Evolutionary conservation across 2,888 invertebrate genomes (phyloP).

Genomic region (Elmis aenea): DNA sequence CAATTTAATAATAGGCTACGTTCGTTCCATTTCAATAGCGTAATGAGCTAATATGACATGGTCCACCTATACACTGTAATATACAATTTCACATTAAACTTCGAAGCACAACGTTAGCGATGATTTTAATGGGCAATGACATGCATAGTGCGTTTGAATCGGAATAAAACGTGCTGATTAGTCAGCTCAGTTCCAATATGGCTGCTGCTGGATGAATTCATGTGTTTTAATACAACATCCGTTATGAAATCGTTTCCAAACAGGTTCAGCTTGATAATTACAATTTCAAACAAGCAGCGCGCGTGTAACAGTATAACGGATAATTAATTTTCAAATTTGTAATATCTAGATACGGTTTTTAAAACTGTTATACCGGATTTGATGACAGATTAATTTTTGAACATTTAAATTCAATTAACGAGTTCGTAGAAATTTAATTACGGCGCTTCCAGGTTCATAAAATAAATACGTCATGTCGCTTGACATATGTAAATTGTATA

Average conservation of each 20-base stretch:
- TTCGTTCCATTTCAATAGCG: conserved; percentile 15
- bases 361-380: too few relatives aligned
- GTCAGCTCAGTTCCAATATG: conserved; percentile 38
- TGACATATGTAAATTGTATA: too few relatives aligned
- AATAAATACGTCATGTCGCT: too few relatives aligned
- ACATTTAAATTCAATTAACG: too few relatives aligned
- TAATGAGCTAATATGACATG: conserved; percentile 25
- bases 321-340: neutral
- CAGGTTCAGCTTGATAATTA: conserved; percentile 38
- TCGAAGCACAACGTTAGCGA: conserved; percentile 37
- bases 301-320: neutral
- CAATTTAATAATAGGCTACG: conserved; percentile 11
- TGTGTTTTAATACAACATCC: conserved; percentile 37
- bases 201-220: too few relatives aligned
- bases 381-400: too few relatives aligned
- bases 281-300: conserved; percentile 33
- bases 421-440: too few relatives aligned
- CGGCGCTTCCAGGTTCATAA: too few relatives aligned
- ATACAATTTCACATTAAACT: conserved; percentile 40
- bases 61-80: conserved; percentile 28
- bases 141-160: conserved; percentile 41
- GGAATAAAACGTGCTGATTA: conserved; percentile 46
- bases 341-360: too few relatives aligned
- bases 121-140: conserved; percentile 46
- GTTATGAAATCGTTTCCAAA: conserved; percentile 35